phyloP scores from a whole-genome alignment of 1,140 invertebrate genomes.

The Aporrectodea caliginosa region DNA sequence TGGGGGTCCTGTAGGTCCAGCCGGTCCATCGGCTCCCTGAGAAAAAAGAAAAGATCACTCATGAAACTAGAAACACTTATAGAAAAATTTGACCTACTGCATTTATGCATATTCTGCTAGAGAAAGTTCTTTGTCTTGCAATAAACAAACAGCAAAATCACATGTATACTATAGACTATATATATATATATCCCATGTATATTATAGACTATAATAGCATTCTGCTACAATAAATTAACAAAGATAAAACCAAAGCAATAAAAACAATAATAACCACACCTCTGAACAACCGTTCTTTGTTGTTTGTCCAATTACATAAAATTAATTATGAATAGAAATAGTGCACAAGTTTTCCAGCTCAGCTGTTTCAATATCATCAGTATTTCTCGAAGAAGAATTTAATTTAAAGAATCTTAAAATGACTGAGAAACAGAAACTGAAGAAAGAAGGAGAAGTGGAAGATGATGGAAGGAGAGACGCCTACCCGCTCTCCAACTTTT shows the following conservation, averaged over 20 bases:
- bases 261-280: too few relatives aligned
- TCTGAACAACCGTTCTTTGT: too few relatives aligned
- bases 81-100: too few relatives aligned
- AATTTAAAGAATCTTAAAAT: neutral
- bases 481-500: conserved; percentile 16
- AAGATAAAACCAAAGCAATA: neutral
- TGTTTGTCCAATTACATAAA: neutral
- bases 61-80: too few relatives aligned
- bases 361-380: neutral
- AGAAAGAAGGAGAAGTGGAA: neutral
- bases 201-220: neutral
- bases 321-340: neutral
- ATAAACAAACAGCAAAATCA: too few relatives aligned
- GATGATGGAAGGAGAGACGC: neutral
- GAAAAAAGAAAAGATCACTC: too few relatives aligned
- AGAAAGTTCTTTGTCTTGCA: too few relatives aligned
- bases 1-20: neutral
- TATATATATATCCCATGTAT: too few relatives aligned
- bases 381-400: neutral
- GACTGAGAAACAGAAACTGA: neutral
- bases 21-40: conserved; percentile 18
- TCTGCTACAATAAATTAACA: neutral
- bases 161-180: too few relatives aligned
- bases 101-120: too few relatives aligned
- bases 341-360: neutral